Evolutionary conservation across 2,113 vertebrate species (phyloP).

Genomic region (Acrocephalus arundinaceus): DNA sequence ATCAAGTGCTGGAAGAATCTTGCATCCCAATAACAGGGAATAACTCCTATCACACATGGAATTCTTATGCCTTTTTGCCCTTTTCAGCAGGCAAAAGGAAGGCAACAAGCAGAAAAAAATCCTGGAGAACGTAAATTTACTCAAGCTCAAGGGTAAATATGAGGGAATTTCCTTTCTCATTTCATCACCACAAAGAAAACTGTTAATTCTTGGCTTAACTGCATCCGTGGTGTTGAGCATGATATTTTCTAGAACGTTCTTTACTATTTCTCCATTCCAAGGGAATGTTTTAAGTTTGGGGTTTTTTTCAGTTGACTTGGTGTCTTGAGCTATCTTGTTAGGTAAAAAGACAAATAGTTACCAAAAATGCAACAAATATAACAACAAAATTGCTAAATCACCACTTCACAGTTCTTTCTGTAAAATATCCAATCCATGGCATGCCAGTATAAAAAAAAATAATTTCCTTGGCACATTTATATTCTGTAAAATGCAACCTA

Average conservation of each 20-base stretch:
- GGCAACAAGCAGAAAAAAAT: neutral
- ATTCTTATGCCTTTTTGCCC: neutral
- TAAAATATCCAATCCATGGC: neutral
- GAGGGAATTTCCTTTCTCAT: neutral
- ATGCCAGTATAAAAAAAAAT: neutral
- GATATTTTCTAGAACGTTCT: neutral
- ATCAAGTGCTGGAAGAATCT: neutral
- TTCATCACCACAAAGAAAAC: neutral
- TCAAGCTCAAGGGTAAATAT: neutral
- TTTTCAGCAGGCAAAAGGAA: neutral
- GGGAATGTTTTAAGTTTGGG: neutral
- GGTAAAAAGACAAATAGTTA: neutral
- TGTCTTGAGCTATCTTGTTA: neutral
- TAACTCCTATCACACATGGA: neutral
- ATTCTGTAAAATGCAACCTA: neutral
- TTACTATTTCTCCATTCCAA: neutral
- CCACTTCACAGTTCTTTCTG: neutral
- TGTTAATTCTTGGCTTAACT: neutral
- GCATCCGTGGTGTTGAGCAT: neutral
- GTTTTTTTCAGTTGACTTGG: neutral
- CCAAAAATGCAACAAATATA: neutral
- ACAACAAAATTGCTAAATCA: neutral
- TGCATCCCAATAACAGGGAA: neutral
- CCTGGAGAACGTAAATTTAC: neutral
- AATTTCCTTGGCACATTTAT: neutral